A percentile compares a stretch with the other conserved stretches of the same genome.
phyloP scores from a whole-genome alignment of 2,888 invertebrate genomes.

The Clistopyga incitator region DNA sequence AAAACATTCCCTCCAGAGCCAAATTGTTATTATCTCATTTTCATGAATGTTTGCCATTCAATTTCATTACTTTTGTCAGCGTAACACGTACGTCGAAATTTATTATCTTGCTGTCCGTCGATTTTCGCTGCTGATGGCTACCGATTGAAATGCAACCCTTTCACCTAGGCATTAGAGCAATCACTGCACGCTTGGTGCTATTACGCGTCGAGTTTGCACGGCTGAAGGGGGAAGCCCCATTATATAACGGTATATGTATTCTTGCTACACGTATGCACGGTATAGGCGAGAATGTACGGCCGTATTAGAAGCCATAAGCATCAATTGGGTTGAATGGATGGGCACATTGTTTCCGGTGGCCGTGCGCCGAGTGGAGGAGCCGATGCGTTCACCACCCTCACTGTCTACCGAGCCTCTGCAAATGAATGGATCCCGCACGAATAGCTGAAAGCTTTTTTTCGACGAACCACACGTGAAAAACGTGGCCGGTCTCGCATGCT shows the following conservation, averaged over 20 bases:
- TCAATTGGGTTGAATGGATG: conserved; percentile 71
- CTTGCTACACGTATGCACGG: neutral
- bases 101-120: neutral
- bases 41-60: neutral
- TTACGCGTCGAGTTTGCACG: conserved; percentile 12
- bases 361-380: conserved; percentile 53
- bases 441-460: conserved; percentile 73
- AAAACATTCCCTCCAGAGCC: neutral
- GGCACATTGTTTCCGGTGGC: conserved; percentile 68
- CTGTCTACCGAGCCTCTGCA: conserved; percentile 51
- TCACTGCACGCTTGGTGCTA: conserved; percentile 15
- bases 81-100: neutral
- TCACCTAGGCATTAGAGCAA: conserved; percentile 28
- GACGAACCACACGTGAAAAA: conserved; percentile 33
- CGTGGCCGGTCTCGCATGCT: conserved; percentile 32
- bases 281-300: conserved; percentile 23
- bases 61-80: neutral
- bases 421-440: conserved; percentile 70
- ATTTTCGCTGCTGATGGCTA: neutral
- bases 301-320: conserved; percentile 61
- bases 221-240: neutral
- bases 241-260: conserved; percentile 13
- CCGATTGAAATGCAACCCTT: conserved; percentile 43
- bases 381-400: conserved; percentile 42
- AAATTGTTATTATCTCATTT: neutral